Base-by-base conservation (phyloP, 2,113 vertebrate genomes). In the Ivindomyrus marchei region DNA sequence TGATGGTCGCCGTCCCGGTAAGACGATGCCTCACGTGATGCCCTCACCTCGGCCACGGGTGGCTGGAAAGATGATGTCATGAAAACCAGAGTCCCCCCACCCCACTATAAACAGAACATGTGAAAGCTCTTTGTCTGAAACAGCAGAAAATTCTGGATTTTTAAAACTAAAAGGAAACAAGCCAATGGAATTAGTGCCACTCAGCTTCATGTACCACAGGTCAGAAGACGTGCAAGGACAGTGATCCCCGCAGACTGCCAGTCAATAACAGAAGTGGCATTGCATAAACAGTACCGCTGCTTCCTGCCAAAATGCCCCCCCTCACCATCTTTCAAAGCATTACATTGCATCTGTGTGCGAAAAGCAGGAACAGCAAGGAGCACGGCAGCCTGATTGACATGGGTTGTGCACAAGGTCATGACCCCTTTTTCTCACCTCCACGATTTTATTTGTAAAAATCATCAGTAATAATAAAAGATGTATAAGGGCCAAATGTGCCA, bases 1-100 rank as follows among this genome's bases (percentile, higher is more conserved):
- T 99, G 70, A 98, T 99, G 97, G 98, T 98, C 90, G 97, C 98
- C 85, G 98, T 99, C 36, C 98, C 98, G 80, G 98, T 99, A 95
- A 96, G 96, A 36, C 13, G 49, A 56, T 62, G 39, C 21, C 21
- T 70, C 74, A 49, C 52, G 27, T 88, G 52, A 19, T 27, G 13
- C 36, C 66, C 56, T 58, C 66, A 47, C 70, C 50, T 62, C 74
- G 1, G 87, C 56, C 42, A 10, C 42, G 45, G 13, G n/a, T 9
- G 24, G 19, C 70, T 89, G 88, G 45, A 46, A 74, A 84, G 36
- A 27, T 49, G 19, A 4, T 46, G n/a, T 62, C 36, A 27, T 39
- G 31, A 58, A 66, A 39, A 15, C 24, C 93, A 92, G 88, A 91
- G 93, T 94, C 91, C 92, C 92, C 50, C 90, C 92, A 92, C 94